Percentiles rank a stretch among this genome's conserved stretches.
Conservation (phyloP, 2,888 invertebrate genomes). For the Seira ritae region DNA sequence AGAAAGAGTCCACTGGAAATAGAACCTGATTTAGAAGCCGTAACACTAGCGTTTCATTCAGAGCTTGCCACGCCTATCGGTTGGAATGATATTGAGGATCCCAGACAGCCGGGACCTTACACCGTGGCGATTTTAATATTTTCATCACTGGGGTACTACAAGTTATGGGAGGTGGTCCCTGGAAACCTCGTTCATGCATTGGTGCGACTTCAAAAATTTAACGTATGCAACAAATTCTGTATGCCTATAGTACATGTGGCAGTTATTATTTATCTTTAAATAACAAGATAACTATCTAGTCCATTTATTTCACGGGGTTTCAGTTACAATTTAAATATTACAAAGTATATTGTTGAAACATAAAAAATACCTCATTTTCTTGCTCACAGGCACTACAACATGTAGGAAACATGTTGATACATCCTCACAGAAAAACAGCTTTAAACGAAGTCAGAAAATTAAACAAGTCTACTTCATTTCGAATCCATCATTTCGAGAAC, state of each 20-base stretch:
- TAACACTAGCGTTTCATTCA: constrained; percentile 71
- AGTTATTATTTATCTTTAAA: constrained; percentile 6
- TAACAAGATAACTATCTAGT: constrained; percentile 22
- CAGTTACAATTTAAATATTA: constrained; percentile 1
- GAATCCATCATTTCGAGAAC: constrained; percentile 69
- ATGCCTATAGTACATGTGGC: neutral
- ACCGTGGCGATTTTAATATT: constrained; percentile 70
- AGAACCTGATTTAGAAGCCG: constrained; percentile 64
- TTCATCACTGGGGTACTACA: constrained; percentile 68
- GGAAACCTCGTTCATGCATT: constrained; percentile 71
- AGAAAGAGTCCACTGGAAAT: constrained; percentile 27
- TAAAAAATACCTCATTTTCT: neutral
- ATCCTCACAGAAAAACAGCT: constrained; percentile 71
- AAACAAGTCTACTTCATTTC: constrained; percentile 68
- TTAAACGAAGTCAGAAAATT: constrained; percentile 71
- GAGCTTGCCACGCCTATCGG: constrained; percentile 70
- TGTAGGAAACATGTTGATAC: constrained; percentile 67
- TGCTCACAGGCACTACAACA: constrained; percentile 68
- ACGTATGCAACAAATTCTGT: constrained; percentile 53
- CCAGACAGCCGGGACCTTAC: constrained; percentile 67
- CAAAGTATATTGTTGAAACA: neutral
- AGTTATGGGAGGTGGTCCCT: constrained; percentile 68
- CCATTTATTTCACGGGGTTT: too few species aligned
- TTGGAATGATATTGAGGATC: constrained; percentile 73
- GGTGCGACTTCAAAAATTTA: constrained; percentile 71